Percentiles rank a stretch among this genome's conserved stretches.
phyloP scores from a whole-genome alignment of 53 echinoderm and acorn worm species.

The Crossaster papposus region DNA sequence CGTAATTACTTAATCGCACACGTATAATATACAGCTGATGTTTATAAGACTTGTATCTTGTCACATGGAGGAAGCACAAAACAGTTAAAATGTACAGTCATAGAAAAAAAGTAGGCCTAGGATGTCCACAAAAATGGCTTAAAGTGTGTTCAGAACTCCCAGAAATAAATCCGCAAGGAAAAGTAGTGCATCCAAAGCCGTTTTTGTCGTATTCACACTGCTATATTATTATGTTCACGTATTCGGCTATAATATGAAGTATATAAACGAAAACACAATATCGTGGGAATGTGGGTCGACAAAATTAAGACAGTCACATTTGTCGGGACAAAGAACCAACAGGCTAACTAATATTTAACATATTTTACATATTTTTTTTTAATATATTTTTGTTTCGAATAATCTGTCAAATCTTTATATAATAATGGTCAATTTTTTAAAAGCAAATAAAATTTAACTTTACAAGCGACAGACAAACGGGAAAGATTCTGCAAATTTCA shows the following conservation, averaged over 20 bases:
- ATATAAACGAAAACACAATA: not conserved
- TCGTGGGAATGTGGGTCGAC: conserved; percentile 23
- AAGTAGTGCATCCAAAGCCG: not conserved
- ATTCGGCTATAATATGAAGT: not conserved
- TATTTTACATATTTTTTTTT: not conserved
- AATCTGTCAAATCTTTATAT: not conserved
- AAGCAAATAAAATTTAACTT: no score
- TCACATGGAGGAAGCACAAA: conserved; percentile 52
- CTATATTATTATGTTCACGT: not conserved
- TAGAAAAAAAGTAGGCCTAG: not conserved
- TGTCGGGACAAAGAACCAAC: not conserved
- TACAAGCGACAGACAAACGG: no score
- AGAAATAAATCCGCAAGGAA: not conserved
- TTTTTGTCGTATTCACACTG: not conserved
- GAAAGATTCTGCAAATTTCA: no score
- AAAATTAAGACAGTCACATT: not conserved
- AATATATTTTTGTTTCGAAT: not conserved
- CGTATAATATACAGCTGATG: conserved; percentile 40
- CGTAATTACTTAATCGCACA: conserved; percentile 2
- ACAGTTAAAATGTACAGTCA: conserved; percentile 54
- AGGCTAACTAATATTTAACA: not conserved
- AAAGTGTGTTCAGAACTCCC: not conserved
- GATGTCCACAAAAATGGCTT: not conserved
- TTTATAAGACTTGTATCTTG: conserved; percentile 35
- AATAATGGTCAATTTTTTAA: no score